phyloP scores from a whole-genome alignment of 2,797 vertebrate species.

The Poeciliopsis turneri region DNA sequence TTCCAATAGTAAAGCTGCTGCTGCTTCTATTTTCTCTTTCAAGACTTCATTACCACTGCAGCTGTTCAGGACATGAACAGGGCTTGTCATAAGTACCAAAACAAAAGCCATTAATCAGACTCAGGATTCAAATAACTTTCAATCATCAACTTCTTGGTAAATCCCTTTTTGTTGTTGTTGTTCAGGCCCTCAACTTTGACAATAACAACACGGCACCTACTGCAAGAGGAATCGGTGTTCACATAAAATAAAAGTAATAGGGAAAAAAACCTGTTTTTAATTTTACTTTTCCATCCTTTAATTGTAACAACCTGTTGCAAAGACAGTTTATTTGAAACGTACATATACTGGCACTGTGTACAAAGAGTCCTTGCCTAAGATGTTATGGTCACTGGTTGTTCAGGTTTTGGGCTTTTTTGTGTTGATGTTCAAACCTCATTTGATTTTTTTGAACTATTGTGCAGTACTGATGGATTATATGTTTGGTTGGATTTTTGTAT shows the following conservation, averaged over 20 bases:
- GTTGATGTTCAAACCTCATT: neutral
- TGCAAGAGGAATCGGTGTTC: neutral
- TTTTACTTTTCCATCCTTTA: neutral
- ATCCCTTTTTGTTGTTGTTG: neutral
- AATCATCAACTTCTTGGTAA: neutral
- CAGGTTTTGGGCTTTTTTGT: neutral
- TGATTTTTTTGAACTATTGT: neutral
- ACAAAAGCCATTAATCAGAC: neutral
- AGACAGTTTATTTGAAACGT: neutral
- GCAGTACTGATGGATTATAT: neutral
- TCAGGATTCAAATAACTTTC: neutral
- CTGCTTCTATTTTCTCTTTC: slow-evolving; percentile 32
- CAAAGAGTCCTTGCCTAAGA: neutral
- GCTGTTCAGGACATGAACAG: slow-evolving; percentile 12
- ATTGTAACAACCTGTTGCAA: neutral
- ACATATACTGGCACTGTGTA: neutral
- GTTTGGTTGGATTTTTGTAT: neutral
- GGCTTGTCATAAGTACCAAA: slow-evolving; percentile 11
- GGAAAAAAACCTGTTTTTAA: neutral
- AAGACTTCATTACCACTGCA: slow-evolving; percentile 44
- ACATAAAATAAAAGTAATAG: too few relatives aligned
- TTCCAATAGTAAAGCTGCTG: slow-evolving; percentile 36
- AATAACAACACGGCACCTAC: neutral
- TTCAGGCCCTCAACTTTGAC: neutral
- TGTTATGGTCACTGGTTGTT: neutral